Evolutionary conservation across 2,113 vertebrate species (phyloP).

Genomic region (Condylura cristata): DNA sequence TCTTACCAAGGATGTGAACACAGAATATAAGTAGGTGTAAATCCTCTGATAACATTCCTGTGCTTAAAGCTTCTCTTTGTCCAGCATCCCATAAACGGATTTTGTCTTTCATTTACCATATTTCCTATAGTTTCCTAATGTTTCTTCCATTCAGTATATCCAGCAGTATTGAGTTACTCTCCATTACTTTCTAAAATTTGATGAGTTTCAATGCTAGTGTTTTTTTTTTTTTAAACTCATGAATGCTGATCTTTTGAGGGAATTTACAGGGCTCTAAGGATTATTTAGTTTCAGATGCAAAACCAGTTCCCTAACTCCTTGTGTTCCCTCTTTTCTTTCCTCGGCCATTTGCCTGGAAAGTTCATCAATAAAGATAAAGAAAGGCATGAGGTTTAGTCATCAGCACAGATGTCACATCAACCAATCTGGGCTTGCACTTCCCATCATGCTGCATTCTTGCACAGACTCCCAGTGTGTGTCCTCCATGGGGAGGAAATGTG

Average conservation of each 20-base stretch:
- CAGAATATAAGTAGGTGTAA: background rate
- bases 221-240: constrained; percentile 9
- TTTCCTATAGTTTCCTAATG: background rate
- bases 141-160: background rate
- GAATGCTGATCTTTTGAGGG: constrained; percentile 2
- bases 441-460: background rate
- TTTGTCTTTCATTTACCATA: background rate
- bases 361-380: background rate
- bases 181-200: constrained; percentile 12
- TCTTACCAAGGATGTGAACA: background rate
- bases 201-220: background rate
- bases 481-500: background rate
- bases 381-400: constrained; percentile 7
- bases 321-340: background rate
- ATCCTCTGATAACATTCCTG: background rate
- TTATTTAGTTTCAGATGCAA: constrained; percentile 30
- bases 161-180: background rate
- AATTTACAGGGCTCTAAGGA: background rate
- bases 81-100: background rate
- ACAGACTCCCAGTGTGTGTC: background rate
- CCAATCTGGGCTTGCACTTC: background rate
- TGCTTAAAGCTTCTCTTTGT: background rate
- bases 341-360: background rate
- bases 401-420: background rate
- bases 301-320: background rate